phyloP scores from a whole-genome alignment of 2,888 invertebrate genomes.

The Euclidia mi region DNA sequence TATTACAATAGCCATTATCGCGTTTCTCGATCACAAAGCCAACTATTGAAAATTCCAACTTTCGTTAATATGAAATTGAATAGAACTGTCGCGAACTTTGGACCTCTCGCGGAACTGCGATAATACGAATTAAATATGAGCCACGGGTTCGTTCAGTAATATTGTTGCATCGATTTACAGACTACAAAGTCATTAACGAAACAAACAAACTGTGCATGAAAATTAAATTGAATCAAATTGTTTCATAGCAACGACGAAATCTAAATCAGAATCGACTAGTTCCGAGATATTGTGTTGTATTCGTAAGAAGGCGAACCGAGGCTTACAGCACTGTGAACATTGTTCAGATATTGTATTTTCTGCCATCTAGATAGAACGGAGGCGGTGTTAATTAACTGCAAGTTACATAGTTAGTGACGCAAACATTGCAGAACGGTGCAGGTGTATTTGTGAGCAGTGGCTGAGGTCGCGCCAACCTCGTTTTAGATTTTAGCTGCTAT shows the following conservation, averaged over 20 bases:
- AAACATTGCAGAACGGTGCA: slow-evolving; percentile 40
- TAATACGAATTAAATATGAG: slow-evolving; percentile 25
- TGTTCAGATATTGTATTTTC: slow-evolving; percentile 27
- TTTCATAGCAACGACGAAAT: too few relatives aligned
- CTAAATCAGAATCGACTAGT: neutral
- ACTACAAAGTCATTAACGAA: neutral
- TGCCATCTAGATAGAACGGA: slow-evolving; percentile 18
- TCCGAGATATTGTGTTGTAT: slow-evolving; percentile 1
- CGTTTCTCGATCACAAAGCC: slow-evolving; percentile 25
- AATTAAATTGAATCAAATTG: too few relatives aligned
- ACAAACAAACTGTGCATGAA: neutral
- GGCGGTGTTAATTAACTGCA: slow-evolving; percentile 49
- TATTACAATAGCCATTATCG: slow-evolving; percentile 23
- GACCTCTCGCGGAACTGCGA: slow-evolving; percentile 32
- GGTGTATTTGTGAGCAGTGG: slow-evolving; percentile 41
- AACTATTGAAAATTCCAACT: slow-evolving; percentile 30
- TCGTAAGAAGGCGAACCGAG: neutral
- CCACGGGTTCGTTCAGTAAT: neutral
- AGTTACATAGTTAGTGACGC: slow-evolving; percentile 44
- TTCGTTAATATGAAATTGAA: slow-evolving; percentile 45
- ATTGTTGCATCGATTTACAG: neutral
- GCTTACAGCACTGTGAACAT: slow-evolving; percentile 14
- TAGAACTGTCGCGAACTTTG: slow-evolving; percentile 39
- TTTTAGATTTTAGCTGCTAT: slow-evolving; percentile 10
- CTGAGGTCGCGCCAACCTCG: slow-evolving; percentile 18